A percentile compares a stretch with the other conserved stretches of the same genome.
Evolutionary conservation across 2,113 vertebrate species (phyloP).

Genomic region (Etheostoma cragini): DNA sequence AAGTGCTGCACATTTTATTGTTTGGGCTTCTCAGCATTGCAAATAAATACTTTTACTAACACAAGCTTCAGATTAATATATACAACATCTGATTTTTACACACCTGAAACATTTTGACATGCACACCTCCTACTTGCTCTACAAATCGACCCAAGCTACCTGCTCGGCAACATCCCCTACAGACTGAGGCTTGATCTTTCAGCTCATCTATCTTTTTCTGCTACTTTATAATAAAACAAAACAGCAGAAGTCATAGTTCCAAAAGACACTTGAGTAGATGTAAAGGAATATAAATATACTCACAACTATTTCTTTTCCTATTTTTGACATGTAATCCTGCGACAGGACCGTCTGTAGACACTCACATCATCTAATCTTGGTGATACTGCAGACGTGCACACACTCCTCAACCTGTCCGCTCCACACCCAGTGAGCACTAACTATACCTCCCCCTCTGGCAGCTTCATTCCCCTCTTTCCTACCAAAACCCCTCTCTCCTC

Average conservation of each 20-base stretch:
- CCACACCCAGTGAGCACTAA: slow-evolving; percentile 71
- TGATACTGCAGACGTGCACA: slow-evolving; percentile 39
- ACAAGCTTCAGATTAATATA: not conserved
- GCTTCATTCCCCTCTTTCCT: slow-evolving; percentile 53
- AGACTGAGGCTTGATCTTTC: slow-evolving; percentile 9
- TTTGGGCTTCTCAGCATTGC: not conserved
- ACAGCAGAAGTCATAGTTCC: not conserved
- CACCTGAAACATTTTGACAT: not conserved
- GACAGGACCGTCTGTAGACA: not conserved
- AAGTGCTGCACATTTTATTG: not conserved
- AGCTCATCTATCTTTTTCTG: slow-evolving; percentile 2
- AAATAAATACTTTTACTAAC: not conserved
- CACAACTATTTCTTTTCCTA: slow-evolving; percentile 51
- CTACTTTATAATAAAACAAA: slow-evolving; percentile 27
- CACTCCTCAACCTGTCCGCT: slow-evolving; percentile 72
- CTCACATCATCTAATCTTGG: slow-evolving; percentile 43
- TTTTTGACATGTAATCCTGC: slow-evolving; percentile 40
- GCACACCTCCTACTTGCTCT: slow-evolving; percentile 6
- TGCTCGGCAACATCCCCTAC: not conserved
- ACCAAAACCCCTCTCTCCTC: slow-evolving; percentile 34
- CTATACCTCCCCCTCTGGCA: slow-evolving; percentile 69
- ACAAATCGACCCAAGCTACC: not conserved
- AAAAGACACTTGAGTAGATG: not conserved
- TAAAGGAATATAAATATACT: slow-evolving; percentile 54
- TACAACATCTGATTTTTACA: not conserved